Evolutionary conservation across 2,113 vertebrate genomes (phyloP), one percentile per base, ranked within the genome.

Genomic region (Cryptomyrus ogoouensis): DNA sequence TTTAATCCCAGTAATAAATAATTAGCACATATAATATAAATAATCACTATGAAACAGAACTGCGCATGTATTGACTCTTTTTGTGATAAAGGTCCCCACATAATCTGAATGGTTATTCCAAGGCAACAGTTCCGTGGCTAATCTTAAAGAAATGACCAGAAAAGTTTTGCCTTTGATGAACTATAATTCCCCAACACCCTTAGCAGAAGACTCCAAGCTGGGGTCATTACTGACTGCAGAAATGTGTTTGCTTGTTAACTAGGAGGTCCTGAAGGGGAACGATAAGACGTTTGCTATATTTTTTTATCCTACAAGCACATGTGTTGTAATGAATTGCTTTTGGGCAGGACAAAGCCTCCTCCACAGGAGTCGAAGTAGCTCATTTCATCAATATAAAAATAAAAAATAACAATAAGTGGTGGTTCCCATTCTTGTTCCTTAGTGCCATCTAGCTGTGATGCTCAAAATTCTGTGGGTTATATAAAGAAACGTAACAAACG

Each of bases 381-480:
- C 62, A 74, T 47, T 89, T 44, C 49, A 42, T 80, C 74, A 83
- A 53, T 83, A 46, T 50, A 77, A 35, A 83, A 35, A 83, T 83
- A 83, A 83, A 58, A 42, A 44, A n/a, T n/a, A 88, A 77, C n/a
- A 89, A 53, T 35, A 49, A 87, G 31, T 49, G 19, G 21, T 7
- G 62, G 6, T 56, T 53, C 85, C 27, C 50, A 44, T 0, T 35
- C 50, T 86, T 86, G 89, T 85, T 58, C 42, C 50, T 56, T 52
- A 89, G 77, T 56, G 74, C 89, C 89, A 89, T 39, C 77, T 84
- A 89, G 89, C 50, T 89, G 77, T 84, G 77, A 58, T 84, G 24
- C 21, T 27, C 4, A 53, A 58, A 21, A 53, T 58, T 42, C 21
- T 1, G n/a, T n/a, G 42, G 42, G 35, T 89, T 83, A 3, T 24